Evolutionary conservation across 2,888 invertebrate genomes (phyloP), one percentile per base, ranked within the genome.

Genomic region (Cantharis lateralis): DNA sequence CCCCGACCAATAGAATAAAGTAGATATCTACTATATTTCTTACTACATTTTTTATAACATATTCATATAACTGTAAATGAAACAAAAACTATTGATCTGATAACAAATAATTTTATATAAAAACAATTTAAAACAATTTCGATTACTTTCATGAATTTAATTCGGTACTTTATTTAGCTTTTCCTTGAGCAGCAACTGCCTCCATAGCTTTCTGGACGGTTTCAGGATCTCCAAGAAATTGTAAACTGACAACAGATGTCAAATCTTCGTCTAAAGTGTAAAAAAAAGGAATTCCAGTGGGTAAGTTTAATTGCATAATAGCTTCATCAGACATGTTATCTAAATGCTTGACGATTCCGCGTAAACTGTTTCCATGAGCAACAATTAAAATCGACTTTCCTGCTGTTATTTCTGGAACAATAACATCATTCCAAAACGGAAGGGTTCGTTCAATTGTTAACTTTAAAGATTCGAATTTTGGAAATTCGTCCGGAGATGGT

Each of bases 401-500:
- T 84, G 92, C 94, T 85, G 95, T 96, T 82, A 97, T 91, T 89
- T 96, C 91, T 82, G 97, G 93, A 84, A 97, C 93, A 89, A 98
- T 93, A 64, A 93, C 92, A 85, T 95, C 90, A 88, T 97, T 96
- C 95, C 97, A 98, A 85, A 95, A 96, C 0, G 98, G 98, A 80
- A 95, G 89, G 7, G 96, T 96, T 71, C 97, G 92, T 79, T 93
- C 93, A 88, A 96, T 96, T 0, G 96, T 95, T 64, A 96, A 89
- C 85, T 96, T 95, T 68, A 97, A 89, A 26, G 96, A 96, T 87
- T 97, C 96, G 82, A 93, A 94, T 90, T 92, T 94, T 0, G 97
- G 96, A 85, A 97, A 96, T 83, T 95, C 92, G 1, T 93, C 93
- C 3, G 90, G 89, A 81, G 94, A 93, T 5, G 94, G 95, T 80